Base-by-base conservation (phyloP, 1,140 invertebrate species). In the Oppia nitens region DNA sequence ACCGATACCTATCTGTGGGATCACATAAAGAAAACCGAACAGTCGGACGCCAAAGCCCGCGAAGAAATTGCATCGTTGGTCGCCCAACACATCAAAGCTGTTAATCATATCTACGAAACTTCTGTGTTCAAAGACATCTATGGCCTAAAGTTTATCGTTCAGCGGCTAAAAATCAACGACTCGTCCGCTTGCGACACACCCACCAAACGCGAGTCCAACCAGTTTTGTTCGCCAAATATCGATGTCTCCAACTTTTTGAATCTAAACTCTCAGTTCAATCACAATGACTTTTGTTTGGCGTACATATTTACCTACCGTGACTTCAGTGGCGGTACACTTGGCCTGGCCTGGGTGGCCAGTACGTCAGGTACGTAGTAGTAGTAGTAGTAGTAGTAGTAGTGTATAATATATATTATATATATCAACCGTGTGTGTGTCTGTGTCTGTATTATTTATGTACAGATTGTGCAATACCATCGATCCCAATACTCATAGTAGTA, bases 181-280 rank as follows among this genome's bases (percentile, higher is more conserved):
- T 84, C 91, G 67, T 79, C 82, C 0, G 78, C 84, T 21, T 93
- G 88, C 69, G 61, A 66, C 20, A 77, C 77, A 57, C 69, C 69
- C 14, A 74, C 77, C 23, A 78, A 75, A 47, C 77, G 79, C 58
- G 79, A 79, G 17, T 83, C 80, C 56, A 95, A 93, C 76, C 86
- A 87, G 52, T 98, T 97, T 72, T 98, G 95, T 71, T 81, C 89
- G 68, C 85, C 89, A 67, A 96, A 98, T 70, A 95, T 99, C 66
- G 95, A 99, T 71, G 95, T 98, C 51, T 96, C 91, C 65, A 98
- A 98, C 76, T 98, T 98, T 73, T 77, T 99, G 47, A 99, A 98
- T 75, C 78, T 97, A 23, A 94, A 98, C 71, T 98, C 94, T 9
- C 76, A 97, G 51, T 83, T 85, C 26, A 92, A 98, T 75, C 95